Percentiles rank a stretch among this genome's conserved stretches.
Conservation (phyloP, 2,888 invertebrate genomes). For the Linhomoeus sp. region DNA sequence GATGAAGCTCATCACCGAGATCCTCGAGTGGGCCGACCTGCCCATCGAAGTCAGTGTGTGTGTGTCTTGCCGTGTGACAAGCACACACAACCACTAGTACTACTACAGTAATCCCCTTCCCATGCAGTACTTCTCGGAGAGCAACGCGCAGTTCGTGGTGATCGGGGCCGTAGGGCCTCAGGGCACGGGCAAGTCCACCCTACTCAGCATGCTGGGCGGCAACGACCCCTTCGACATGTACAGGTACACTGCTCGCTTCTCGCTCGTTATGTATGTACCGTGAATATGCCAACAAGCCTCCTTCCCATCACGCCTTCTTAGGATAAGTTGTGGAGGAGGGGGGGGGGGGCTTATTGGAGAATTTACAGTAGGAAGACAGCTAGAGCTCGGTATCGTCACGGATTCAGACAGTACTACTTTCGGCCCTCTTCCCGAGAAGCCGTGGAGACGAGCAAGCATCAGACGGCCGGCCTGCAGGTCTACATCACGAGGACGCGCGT, state of each 20-base stretch:
- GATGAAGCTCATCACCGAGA: not conserved
- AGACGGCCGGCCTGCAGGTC: constrained; percentile 51
- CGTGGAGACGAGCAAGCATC: constrained; percentile 48
- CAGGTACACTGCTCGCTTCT: constrained; percentile 33
- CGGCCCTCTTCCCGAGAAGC: constrained; percentile 28
- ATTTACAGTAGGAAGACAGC: too few relatives aligned
- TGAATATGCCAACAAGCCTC: too few relatives aligned
- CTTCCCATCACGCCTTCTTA: too few relatives aligned
- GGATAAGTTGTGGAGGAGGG: not conserved
- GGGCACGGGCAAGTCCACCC: constrained; percentile 74
- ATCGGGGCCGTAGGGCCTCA: constrained; percentile 59
- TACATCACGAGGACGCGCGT: constrained; percentile 51
- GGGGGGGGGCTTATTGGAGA: too few relatives aligned
- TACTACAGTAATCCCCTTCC: too few relatives aligned
- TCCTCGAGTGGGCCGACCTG: not conserved
- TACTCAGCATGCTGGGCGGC: constrained; percentile 58
- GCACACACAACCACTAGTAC: too few relatives aligned
- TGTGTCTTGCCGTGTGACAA: too few relatives aligned
- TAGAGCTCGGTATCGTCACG: too few relatives aligned
- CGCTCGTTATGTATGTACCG: too few relatives aligned
- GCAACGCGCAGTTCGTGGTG: constrained; percentile 64
- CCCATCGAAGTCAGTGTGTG: too few relatives aligned
- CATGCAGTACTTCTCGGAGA: constrained; percentile 49
- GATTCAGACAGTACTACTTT: constrained; percentile 20
- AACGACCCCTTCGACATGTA: constrained; percentile 27